These are phyloP conservation scores for Tortricodes alternella DNA, from an alignment of 2,888 invertebrate genomes.

Conservation along the genomic window DNA sequence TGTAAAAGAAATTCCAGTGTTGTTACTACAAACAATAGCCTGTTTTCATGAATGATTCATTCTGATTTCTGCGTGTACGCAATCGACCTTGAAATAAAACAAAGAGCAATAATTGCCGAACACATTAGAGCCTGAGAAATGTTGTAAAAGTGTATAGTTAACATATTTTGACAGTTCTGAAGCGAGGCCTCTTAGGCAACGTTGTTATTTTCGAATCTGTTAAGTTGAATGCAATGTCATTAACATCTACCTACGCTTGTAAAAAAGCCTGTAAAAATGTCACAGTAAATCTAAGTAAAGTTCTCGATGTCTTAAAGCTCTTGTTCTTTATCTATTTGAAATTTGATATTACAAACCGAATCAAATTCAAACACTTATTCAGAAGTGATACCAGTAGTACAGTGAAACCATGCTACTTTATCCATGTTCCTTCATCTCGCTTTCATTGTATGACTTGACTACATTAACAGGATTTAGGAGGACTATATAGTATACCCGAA, in stretches of 20 bases:
- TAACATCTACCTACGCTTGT: conserved; percentile 3
- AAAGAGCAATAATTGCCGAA: conserved; percentile 42
- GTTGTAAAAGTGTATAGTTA: conserved; percentile 24
- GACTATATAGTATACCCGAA: too few species aligned
- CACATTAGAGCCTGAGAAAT: conserved; percentile 37
- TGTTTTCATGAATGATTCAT: conserved; percentile 29
- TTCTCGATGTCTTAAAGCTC: too few species aligned
- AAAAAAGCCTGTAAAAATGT: not conserved
- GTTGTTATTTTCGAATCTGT: conserved; percentile 4
- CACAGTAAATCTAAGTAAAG: not conserved
- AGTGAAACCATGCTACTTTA: too few species aligned
- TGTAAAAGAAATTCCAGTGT: conserved; percentile 2
- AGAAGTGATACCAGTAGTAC: too few species aligned
- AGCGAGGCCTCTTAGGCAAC: conserved; percentile 22
- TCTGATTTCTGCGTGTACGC: conserved; percentile 34
- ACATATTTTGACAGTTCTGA: conserved; percentile 32
- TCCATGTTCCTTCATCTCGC: too few species aligned
- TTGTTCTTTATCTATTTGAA: too few species aligned
- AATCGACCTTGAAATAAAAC: conserved; percentile 43
- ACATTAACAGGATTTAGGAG: too few species aligned
- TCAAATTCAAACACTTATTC: too few species aligned
- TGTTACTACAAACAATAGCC: conserved; percentile 8
- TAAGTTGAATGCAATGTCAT: conserved; percentile 20
- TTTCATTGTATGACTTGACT: too few species aligned
- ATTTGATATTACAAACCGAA: too few species aligned